These are phyloP conservation scores for Thomomys bottae DNA, from an alignment of 2,113 vertebrate species.

Conservation along the genomic window DNA sequence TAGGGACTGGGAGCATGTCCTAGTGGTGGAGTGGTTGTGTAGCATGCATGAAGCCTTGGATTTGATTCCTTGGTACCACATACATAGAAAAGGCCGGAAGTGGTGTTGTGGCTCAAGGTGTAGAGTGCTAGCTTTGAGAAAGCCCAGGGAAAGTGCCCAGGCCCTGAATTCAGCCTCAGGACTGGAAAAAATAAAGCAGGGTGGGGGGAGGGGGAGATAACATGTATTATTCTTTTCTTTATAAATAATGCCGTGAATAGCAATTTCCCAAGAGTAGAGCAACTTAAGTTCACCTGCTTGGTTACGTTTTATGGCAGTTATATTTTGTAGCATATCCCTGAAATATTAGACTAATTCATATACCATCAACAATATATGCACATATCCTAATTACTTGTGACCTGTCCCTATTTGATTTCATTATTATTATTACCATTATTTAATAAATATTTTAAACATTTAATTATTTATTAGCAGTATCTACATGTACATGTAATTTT, in stretches of 20 bases:
- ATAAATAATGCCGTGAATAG: conserved; percentile 17
- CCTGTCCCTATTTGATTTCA: neutral
- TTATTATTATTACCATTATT: neutral
- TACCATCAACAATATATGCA: neutral
- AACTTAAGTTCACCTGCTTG: neutral
- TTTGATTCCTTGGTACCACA: too few relatives aligned
- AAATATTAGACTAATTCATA: neutral
- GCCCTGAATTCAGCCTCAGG: too few relatives aligned
- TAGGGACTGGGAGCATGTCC: too few relatives aligned
- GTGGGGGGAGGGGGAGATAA: too few relatives aligned
- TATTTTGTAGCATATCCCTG: neutral
- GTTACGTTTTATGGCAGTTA: neutral
- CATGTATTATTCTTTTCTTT: conserved; percentile 1
- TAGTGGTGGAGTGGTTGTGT: too few relatives aligned
- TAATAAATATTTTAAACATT: conserved; percentile 35
- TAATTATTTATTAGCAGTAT: neutral
- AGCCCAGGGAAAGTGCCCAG: too few relatives aligned
- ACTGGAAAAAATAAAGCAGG: too few relatives aligned
- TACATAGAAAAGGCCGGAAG: too few relatives aligned
- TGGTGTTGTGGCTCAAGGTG: too few relatives aligned
- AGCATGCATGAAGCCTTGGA: too few relatives aligned
- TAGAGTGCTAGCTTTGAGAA: too few relatives aligned
- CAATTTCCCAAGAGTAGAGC: neutral
- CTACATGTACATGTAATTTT: neutral
- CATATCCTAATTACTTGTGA: neutral